These are phyloP conservation scores for Leptosomus discolor DNA, from an alignment of 2,113 vertebrate species.

Conservation along the genomic window DNA sequence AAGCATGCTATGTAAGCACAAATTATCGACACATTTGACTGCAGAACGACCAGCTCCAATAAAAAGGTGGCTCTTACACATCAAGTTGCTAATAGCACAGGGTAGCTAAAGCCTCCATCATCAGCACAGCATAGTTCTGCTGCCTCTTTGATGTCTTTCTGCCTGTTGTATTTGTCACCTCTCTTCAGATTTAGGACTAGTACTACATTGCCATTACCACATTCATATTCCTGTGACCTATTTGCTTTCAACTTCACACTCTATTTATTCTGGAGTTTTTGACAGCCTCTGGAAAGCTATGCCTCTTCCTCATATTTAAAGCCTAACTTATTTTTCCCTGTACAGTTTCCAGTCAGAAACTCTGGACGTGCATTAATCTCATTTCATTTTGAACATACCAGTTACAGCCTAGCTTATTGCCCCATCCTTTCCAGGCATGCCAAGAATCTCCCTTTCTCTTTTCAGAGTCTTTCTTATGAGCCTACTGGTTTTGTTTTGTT, in stretches of 20 bases:
- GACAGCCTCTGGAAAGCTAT: slow-evolving; percentile 21
- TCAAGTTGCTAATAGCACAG: background rate
- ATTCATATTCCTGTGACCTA: slow-evolving; percentile 35
- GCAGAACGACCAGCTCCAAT: background rate
- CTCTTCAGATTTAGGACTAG: slow-evolving; percentile 1
- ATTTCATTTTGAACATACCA: background rate
- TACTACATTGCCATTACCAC: background rate
- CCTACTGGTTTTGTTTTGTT: background rate
- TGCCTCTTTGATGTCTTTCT: background rate
- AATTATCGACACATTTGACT: background rate
- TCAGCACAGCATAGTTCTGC: background rate
- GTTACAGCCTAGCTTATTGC: background rate
- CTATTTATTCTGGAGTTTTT: slow-evolving; percentile 28
- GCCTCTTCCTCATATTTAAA: slow-evolving; percentile 6
- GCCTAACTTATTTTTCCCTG: background rate
- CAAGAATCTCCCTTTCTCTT: background rate
- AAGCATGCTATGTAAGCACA: background rate
- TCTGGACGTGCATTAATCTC: background rate
- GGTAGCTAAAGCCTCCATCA: background rate
- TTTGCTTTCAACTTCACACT: slow-evolving; percentile 40
- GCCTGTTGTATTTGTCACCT: background rate
- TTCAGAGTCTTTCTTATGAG: background rate
- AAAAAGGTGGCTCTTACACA: background rate
- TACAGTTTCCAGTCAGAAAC: background rate
- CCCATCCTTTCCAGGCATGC: background rate